Percentiles rank a stretch among this genome's conserved stretches.
These are phyloP conservation scores for Theropithecus gelada DNA, from an alignment of 2,113 vertebrate species.

Conservation along the genomic window DNA sequence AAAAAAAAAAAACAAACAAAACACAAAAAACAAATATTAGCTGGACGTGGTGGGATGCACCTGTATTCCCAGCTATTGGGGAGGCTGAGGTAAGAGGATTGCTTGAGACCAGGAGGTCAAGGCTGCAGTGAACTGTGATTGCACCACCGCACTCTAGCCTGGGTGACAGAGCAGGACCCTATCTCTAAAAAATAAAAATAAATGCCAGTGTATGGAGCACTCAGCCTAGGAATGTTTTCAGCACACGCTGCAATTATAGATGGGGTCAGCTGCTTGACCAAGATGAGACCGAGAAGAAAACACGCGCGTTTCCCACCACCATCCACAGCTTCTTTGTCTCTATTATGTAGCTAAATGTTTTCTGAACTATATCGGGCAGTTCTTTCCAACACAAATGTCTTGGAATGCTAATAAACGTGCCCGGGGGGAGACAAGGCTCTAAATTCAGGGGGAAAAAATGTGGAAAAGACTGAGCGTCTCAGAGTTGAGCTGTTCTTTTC, in stretches of 20 bases:
- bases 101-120: no score
- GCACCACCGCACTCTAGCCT: no score
- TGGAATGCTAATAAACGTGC: not conserved
- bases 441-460: rapidly evolving
- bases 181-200: not conserved
- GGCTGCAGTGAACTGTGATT: no score
- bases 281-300: not conserved
- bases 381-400: not conserved
- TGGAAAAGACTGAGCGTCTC: not conserved
- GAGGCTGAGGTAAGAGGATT: no score
- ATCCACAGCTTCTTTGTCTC: not conserved
- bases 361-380: not conserved
- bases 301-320: not conserved
- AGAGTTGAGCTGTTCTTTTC: not conserved
- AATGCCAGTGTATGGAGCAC: rapidly evolving
- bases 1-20: no score
- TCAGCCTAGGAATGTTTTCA: no score
- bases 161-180: no score
- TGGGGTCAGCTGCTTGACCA: not conserved
- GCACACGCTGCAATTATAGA: rapidly evolving
- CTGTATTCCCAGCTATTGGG: no score
- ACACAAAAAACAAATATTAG: no score
- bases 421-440: rapidly evolving
- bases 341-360: not conserved
- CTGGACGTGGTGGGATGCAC: no score